Percentiles rank a stretch among this genome's conserved stretches.
Evolutionary conservation across 1,140 invertebrate genomes (phyloP).

Genomic region (Stegodyphus mimosarum): DNA sequence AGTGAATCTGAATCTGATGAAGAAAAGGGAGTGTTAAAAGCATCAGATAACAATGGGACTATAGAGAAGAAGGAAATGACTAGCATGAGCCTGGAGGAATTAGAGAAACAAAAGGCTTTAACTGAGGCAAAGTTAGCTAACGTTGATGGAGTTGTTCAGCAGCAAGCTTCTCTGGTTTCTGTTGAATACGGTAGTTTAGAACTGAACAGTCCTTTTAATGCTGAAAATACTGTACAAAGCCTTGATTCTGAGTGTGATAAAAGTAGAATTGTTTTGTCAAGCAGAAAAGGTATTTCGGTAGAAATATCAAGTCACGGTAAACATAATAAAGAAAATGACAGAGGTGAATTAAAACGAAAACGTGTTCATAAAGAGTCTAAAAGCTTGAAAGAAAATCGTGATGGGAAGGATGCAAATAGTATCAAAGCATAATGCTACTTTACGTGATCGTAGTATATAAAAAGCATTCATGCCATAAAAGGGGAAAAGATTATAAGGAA

Average conservation of each 20-base stretch:
- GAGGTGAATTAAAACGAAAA: constrained; percentile 17
- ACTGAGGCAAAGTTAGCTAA: constrained; percentile 63
- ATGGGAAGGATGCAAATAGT: neutral
- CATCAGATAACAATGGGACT: neutral
- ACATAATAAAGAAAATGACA: constrained; percentile 2
- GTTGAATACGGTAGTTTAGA: constrained; percentile 56
- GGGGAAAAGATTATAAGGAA: no score
- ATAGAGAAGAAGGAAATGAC: constrained; percentile 61
- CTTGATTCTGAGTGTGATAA: no score
- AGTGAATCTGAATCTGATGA: constrained; percentile 40
- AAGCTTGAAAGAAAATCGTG: constrained; percentile 19
- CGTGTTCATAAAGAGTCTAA: constrained; percentile 1
- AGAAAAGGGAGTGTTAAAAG: neutral
- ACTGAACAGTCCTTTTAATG: constrained; percentile 19
- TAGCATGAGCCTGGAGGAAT: constrained; percentile 65
- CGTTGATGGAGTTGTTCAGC: constrained; percentile 49
- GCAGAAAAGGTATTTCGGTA: neutral
- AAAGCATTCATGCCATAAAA: constrained; percentile 13
- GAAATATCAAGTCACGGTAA: constrained; percentile 17
- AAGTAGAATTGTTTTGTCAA: no score
- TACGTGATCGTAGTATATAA: constrained; percentile 5
- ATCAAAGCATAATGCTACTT: neutral
- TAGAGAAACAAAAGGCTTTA: constrained; percentile 68
- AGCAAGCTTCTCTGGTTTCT: constrained; percentile 18
- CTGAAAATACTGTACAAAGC: neutral